Conservation (phyloP, 2,797 vertebrate genomes). For the Gallirallus australis region DNA sequence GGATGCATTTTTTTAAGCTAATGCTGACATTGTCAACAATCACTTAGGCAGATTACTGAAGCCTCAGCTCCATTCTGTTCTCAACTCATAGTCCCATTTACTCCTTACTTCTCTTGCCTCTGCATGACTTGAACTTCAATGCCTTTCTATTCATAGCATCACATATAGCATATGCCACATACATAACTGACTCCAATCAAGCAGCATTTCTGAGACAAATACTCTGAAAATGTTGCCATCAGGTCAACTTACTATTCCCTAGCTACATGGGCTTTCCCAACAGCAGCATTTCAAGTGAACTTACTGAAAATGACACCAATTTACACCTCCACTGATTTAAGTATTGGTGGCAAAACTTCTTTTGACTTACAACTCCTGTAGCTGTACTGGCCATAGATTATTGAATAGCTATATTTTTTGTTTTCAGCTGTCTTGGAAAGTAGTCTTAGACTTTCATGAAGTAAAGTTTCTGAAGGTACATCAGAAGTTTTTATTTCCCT, state of each 20-base stretch:
- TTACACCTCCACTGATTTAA: neutral
- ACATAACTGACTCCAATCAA: neutral
- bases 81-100: neutral
- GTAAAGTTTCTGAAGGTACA: conserved; percentile 15
- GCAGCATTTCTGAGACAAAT: neutral
- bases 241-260: neutral
- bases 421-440: neutral
- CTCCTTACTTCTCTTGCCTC: neutral
- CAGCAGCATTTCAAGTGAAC: neutral
- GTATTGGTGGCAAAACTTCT: neutral
- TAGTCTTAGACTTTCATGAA: neutral
- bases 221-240: neutral
- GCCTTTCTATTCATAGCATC: neutral
- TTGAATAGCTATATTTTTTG: neutral
- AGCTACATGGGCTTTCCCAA: neutral
- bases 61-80: neutral
- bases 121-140: neutral
- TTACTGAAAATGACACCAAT: neutral
- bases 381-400: neutral
- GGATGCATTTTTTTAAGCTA: neutral
- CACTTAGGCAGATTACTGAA: neutral
- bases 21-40: neutral
- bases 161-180: neutral
- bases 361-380: neutral
- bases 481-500: conserved; percentile 11